These are phyloP conservation scores for Zhengitettix transpicula DNA, from an alignment of 2,888 invertebrate species.

Conservation along the genomic window DNA sequence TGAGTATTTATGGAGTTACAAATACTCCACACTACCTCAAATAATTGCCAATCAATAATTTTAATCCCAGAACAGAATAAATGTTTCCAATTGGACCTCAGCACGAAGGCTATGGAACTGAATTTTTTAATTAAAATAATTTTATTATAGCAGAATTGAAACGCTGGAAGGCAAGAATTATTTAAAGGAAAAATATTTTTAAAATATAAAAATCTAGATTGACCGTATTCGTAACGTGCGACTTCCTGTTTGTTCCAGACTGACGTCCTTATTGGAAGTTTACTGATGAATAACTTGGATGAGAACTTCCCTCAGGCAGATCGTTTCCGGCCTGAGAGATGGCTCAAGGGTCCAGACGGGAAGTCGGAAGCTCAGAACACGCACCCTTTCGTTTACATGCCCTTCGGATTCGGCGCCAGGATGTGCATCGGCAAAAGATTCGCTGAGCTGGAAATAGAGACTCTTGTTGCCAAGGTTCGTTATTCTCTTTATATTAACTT, in stretches of 20 bases:
- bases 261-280: background rate
- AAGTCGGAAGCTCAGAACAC: conserved; percentile 18
- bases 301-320: conserved; percentile 37
- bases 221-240: background rate
- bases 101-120: too few species aligned
- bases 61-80: too few species aligned
- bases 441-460: conserved; percentile 51
- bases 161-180: too few species aligned
- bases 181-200: too few species aligned
- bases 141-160: too few species aligned
- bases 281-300: conserved; percentile 2
- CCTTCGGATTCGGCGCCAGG: conserved; percentile 51
- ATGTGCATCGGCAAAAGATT: conserved; percentile 53
- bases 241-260: background rate
- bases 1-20: too few species aligned
- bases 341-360: conserved; percentile 34
- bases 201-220: too few species aligned
- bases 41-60: too few species aligned
- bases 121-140: too few species aligned
- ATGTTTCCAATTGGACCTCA: too few species aligned
- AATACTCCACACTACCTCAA: too few species aligned
- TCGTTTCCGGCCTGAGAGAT: conserved; percentile 47
- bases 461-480: conserved; percentile 17
- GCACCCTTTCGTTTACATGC: conserved; percentile 42
- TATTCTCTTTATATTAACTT: too few species aligned